These are phyloP conservation scores for Neotoma lepida DNA, from an alignment of 2,113 vertebrate species.

Conservation along the genomic window DNA sequence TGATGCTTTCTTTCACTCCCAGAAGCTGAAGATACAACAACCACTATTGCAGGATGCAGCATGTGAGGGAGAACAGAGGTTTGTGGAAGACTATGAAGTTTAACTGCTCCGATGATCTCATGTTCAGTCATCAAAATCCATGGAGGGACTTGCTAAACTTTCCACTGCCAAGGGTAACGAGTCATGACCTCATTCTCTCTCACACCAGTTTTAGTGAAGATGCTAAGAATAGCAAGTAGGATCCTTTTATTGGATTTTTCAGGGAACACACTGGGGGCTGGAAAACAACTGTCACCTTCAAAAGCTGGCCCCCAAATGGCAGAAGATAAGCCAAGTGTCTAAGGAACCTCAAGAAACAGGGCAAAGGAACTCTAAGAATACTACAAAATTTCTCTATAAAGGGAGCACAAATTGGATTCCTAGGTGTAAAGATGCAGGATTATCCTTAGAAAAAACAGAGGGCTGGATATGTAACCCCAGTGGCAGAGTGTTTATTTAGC, in stretches of 20 bases:
- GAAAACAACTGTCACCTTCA: not conserved
- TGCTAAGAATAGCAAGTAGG: conserved; percentile 37
- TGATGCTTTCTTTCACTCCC: not conserved
- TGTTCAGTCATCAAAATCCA: not conserved
- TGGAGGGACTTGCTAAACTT: conserved; percentile 50
- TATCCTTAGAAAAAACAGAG: not conserved
- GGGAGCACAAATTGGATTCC: not conserved
- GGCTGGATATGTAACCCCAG: too few species aligned
- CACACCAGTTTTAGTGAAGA: not conserved
- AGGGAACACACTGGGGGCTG: not conserved
- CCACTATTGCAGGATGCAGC: not conserved
- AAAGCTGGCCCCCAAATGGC: not conserved
- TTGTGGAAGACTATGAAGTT: not conserved
- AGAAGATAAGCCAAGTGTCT: not conserved
- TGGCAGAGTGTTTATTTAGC: not conserved
- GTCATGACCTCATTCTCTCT: conserved; percentile 59
- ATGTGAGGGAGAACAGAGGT: not conserved
- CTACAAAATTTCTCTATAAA: not conserved
- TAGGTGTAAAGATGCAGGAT: not conserved
- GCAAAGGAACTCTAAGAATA: not conserved
- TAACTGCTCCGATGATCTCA: conserved; percentile 56
- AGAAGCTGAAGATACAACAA: not conserved
- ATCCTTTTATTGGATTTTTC: conserved; percentile 12
- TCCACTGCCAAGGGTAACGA: conserved; percentile 31
- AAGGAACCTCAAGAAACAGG: not conserved